These are phyloP conservation scores for Agrilus cyanescens DNA, from an alignment of 2,888 invertebrate genomes.

Conservation along the genomic window DNA sequence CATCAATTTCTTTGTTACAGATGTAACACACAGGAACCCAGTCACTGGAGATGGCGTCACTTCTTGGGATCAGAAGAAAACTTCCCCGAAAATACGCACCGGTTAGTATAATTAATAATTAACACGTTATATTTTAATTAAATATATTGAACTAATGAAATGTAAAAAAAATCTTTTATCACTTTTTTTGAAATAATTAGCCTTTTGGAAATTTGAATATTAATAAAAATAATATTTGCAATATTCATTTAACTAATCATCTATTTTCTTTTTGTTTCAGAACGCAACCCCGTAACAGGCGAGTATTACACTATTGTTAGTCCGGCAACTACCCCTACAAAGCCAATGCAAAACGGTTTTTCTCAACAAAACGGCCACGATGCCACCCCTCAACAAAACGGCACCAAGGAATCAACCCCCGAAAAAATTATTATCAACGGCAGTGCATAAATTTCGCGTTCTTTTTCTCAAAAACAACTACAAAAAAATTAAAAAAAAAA, in stretches of 20 bases:
- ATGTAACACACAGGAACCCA: slow-evolving; percentile 34
- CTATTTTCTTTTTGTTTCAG: slow-evolving; percentile 18
- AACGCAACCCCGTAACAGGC: slow-evolving; percentile 35
- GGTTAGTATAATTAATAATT: slow-evolving; percentile 19
- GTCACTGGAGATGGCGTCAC: slow-evolving; percentile 35
- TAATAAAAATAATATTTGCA: background rate
- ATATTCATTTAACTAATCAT: background rate
- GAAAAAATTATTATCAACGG: too few relatives aligned
- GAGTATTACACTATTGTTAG: slow-evolving; percentile 30
- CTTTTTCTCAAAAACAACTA: too few relatives aligned
- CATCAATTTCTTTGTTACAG: slow-evolving; percentile 19
- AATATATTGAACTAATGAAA: too few relatives aligned
- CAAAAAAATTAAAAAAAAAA: too few relatives aligned
- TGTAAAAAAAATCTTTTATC: too few relatives aligned
- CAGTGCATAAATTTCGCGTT: too few relatives aligned
- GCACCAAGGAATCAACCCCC: slow-evolving; percentile 4
- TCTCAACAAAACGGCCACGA: slow-evolving; percentile 21
- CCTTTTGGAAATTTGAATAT: background rate
- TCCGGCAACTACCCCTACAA: slow-evolving; percentile 28
- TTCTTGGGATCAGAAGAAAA: slow-evolving; percentile 30
- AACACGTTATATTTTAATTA: too few relatives aligned
- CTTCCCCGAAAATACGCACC: slow-evolving; percentile 28
- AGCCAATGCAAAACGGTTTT: slow-evolving; percentile 26
- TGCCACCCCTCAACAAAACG: slow-evolving; percentile 22
- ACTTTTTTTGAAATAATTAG: too few relatives aligned